phyloP scores from a whole-genome alignment of 2,797 vertebrate species.

The Enteromius trimaculatus region DNA sequence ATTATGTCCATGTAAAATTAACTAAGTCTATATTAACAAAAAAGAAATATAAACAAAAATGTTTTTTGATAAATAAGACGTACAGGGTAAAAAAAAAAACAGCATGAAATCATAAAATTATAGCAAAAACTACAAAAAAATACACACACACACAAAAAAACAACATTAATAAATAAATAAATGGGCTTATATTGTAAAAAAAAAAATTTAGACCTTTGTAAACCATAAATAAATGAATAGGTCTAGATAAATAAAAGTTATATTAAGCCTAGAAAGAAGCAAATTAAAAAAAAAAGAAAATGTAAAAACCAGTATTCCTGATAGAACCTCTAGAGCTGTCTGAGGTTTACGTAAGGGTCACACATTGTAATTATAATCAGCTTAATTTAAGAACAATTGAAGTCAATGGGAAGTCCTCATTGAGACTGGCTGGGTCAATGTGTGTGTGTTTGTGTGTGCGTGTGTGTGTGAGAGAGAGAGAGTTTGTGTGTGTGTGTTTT shows the following conservation, averaged over 20 bases:
- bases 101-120: too few species aligned
- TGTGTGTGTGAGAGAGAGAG: too few species aligned
- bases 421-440: neutral
- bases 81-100: too few species aligned
- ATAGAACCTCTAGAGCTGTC: neutral
- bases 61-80: neutral
- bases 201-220: neutral
- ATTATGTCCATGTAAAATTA: neutral
- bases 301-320: neutral
- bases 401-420: slow-evolving; percentile 39
- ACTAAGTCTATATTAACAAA: neutral
- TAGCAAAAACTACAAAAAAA: too few species aligned
- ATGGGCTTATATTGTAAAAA: too few species aligned
- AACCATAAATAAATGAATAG: neutral
- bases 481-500: neutral
- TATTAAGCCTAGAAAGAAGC: neutral
- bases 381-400: slow-evolving; percentile 9
- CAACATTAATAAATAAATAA: neutral
- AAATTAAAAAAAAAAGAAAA: neutral
- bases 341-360: neutral
- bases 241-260: neutral
- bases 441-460: too few species aligned
- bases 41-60: neutral
- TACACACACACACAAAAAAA: too few species aligned
- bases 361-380: slow-evolving; percentile 11